Evolutionary conservation across 2,113 vertebrate species (phyloP).

Genomic region (Tylochromis polylepis): DNA sequence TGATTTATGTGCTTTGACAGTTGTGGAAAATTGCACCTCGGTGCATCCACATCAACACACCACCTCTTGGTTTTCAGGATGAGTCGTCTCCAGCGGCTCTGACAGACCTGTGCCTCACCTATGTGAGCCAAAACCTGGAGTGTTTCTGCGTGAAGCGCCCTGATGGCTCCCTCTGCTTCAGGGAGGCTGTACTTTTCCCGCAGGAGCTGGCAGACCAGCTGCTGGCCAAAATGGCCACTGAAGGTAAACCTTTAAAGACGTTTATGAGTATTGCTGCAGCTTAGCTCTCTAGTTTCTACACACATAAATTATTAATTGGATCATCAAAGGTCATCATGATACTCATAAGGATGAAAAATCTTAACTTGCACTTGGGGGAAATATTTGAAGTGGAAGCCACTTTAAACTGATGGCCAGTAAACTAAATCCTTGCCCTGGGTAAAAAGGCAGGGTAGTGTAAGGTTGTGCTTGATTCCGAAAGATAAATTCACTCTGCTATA

Average conservation of each 20-base stretch:
- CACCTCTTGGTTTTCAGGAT: slow-evolving; percentile 73
- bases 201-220: slow-evolving; percentile 96
- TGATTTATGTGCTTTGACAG: neutral
- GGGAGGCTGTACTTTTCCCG: slow-evolving; percentile 92
- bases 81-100: slow-evolving; percentile 89
- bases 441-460: neutral
- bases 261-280: rapidly evolving
- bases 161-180: slow-evolving; percentile 89
- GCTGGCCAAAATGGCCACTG: slow-evolving; percentile 91
- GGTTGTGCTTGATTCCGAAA: neutral
- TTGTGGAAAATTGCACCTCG: neutral
- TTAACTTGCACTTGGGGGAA: neutral
- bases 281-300: neutral
- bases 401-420: neutral
- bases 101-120: slow-evolving; percentile 90
- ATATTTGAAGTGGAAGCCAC: neutral
- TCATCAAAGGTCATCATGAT: neutral
- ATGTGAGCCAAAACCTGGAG: slow-evolving; percentile 88
- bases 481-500: slow-evolving; percentile 35
- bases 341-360: neutral
- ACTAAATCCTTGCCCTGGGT: neutral
- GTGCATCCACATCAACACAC: neutral
- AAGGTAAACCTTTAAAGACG: slow-evolving; percentile 75
- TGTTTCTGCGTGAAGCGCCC: slow-evolving; percentile 88
- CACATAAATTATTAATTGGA: neutral